Percentiles rank a stretch among this genome's conserved stretches.
These are phyloP conservation scores for Ptychodera flava DNA, from an alignment of 35 echinoderm and acorn worm genomes.

Conservation along the genomic window DNA sequence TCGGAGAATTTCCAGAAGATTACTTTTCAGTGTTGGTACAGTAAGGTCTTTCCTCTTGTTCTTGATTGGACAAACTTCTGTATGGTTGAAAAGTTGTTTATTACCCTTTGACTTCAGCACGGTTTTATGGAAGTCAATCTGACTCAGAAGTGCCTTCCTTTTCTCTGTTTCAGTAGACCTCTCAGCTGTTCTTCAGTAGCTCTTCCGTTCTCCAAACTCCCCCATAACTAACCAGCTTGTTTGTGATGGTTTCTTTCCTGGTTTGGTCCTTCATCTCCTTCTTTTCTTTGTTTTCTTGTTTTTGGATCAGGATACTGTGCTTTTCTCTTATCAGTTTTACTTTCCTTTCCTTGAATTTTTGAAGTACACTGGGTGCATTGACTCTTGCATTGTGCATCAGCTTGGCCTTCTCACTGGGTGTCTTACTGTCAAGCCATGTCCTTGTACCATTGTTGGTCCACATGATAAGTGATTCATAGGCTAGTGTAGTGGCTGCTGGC, in stretches of 20 bases:
- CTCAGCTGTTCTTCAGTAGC: background rate
- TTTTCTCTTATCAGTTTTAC: background rate
- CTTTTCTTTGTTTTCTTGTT: background rate
- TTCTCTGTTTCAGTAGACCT: background rate
- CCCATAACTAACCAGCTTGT: slow-evolving; percentile 10
- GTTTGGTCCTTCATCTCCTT: background rate
- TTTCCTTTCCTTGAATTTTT: slow-evolving; percentile 8
- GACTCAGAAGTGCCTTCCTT: no score
- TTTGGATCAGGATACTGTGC: background rate
- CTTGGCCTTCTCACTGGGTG: background rate
- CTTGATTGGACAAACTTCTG: no score
- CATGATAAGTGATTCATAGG: slow-evolving; percentile 54
- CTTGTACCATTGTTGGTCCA: slow-evolving; percentile 51
- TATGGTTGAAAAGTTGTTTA: no score
- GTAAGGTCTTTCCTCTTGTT: no score
- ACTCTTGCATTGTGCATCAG: background rate
- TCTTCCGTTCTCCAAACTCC: background rate
- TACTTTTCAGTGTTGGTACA: no score
- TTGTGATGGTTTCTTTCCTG: no score
- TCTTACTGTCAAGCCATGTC: slow-evolving; percentile 6
- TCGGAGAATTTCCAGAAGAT: no score
- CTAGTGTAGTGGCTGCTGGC: no score
- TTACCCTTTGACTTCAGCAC: no score
- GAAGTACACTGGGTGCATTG: background rate
- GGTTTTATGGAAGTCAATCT: no score